A percentile compares a stretch with the other conserved stretches of the same genome.
Evolutionary conservation across 1,140 invertebrate genomes (phyloP).

Genomic region (Xylocopa sonorina): DNA sequence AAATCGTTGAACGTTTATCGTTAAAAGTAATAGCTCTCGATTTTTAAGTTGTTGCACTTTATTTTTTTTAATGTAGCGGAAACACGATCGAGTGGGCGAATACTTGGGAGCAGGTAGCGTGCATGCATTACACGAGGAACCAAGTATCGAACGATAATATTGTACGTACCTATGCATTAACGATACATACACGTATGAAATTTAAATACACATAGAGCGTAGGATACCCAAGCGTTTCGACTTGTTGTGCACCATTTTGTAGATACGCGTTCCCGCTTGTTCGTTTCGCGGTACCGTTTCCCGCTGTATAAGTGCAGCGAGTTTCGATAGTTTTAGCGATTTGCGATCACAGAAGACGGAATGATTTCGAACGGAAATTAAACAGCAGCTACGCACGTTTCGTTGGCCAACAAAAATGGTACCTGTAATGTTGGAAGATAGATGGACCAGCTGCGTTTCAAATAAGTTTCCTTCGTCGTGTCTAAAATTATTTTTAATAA

Average conservation of each 20-base stretch:
- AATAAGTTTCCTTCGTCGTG: not conserved
- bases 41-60: too few relatives aligned
- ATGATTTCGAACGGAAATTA: not conserved
- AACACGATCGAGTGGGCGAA: too few relatives aligned
- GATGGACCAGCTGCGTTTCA: conserved; percentile 6
- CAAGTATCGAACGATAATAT: conserved; percentile 52
- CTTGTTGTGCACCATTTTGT: conserved; percentile 27
- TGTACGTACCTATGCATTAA: conserved; percentile 37
- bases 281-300: not conserved
- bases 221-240: conserved; percentile 32
- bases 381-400: not conserved
- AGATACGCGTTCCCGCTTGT: conserved; percentile 11
- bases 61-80: too few relatives aligned
- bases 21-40: too few relatives aligned
- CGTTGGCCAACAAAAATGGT: not conserved
- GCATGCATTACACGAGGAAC: conserved; percentile 54
- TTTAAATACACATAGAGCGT: conserved; percentile 41
- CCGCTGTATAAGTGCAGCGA: not conserved
- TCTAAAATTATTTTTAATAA: too few relatives aligned
- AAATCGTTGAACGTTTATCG: too few relatives aligned
- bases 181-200: conserved; percentile 11
- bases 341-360: not conserved
- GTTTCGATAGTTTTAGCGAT: not conserved
- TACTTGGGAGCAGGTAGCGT: too few relatives aligned
- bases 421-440: conserved; percentile 7